Conservation (phyloP, 2,113 vertebrate genomes). For the Urocynchramus pylzowi region DNA sequence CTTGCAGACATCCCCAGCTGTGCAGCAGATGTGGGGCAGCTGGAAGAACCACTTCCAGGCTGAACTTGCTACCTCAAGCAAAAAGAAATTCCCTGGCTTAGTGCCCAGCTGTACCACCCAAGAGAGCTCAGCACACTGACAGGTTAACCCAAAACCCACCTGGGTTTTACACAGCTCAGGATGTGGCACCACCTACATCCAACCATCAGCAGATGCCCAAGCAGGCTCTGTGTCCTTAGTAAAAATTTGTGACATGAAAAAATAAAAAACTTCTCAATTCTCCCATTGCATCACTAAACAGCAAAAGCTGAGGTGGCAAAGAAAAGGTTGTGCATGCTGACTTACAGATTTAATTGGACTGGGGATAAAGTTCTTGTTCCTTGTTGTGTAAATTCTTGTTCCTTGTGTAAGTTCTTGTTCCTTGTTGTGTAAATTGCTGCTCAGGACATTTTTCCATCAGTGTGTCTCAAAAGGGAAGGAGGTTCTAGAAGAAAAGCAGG, state of each 20-base stretch:
- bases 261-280: not conserved
- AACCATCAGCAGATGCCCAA: not conserved
- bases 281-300: not conserved
- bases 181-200: rapidly evolving
- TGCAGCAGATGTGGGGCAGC: not conserved
- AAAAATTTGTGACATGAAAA: not conserved
- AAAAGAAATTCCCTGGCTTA: not conserved
- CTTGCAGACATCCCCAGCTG: not conserved
- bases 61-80: not conserved
- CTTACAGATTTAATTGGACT: not conserved
- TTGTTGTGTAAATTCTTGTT: not conserved
- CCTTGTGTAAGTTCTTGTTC: not conserved
- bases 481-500: not conserved
- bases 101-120: not conserved
- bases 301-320: not conserved
- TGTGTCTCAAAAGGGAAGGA: not conserved
- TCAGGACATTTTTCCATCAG: not conserved
- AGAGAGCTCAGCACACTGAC: not conserved
- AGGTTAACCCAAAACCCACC: not conserved
- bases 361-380: not conserved
- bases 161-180: not conserved
- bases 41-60: not conserved
- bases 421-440: not conserved
- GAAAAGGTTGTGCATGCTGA: not conserved
- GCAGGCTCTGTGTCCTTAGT: not conserved